phyloP scores from a whole-genome alignment of 2,113 vertebrate genomes.

The Ranitomeya imitator region DNA sequence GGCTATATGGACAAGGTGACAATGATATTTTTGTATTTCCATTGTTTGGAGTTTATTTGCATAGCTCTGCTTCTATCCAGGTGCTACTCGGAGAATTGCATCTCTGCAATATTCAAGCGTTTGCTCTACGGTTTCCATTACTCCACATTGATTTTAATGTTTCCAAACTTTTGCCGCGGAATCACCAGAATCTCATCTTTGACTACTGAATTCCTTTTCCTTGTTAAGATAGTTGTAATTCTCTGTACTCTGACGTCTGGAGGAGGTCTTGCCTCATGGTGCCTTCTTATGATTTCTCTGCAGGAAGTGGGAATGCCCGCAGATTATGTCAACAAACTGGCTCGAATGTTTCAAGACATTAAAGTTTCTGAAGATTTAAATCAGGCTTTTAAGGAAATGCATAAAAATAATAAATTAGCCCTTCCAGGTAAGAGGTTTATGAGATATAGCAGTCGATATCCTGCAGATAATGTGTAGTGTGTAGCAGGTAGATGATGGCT shows the following conservation, averaged over 20 bases:
- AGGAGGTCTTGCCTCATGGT: background rate
- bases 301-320: constrained; percentile 98
- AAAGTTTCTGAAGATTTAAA: constrained; percentile 99
- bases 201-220: no score
- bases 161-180: no score
- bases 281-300: background rate
- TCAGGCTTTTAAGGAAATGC: constrained; percentile 98
- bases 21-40: no score
- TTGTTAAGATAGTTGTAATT: background rate
- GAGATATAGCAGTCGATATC: background rate
- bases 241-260: background rate
- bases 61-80: no score
- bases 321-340: constrained; percentile 98
- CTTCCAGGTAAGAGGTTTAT: constrained; percentile 83
- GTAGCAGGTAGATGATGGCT: background rate
- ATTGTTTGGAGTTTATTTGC: no score
- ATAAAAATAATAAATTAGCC: constrained; percentile 97
- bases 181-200: no score
- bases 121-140: background rate
- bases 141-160: background rate
- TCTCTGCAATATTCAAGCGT: no score
- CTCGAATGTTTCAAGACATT: constrained; percentile 99
- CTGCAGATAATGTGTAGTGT: background rate
- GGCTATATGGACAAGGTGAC: no score
- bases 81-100: no score